Evolutionary conservation across 64 coral and sea anemone genomes (phyloP), one percentile per base, ranked within the genome.

Genomic region (Stichodactyla mertensii): DNA sequence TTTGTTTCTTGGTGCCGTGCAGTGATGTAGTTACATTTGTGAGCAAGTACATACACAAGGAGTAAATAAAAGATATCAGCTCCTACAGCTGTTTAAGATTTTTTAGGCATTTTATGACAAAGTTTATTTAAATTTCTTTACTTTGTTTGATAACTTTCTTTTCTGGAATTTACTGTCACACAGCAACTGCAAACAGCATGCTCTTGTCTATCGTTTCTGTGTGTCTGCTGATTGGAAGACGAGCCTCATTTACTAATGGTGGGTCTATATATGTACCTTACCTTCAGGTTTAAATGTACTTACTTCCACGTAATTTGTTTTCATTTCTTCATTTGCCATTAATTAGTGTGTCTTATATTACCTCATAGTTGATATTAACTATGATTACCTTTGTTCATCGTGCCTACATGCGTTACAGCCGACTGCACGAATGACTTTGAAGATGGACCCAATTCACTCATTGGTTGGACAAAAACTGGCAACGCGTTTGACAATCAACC

Each of bases 401-500:
- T 45, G 36, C 36, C 3, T 45, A 6, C 22, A 58, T 0, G 9
- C 9, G 5, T 58, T 58, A 18, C 26, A 85, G 83, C 16, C 55
- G 20, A 19, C 24, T 88, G 87, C 10, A 88, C 24, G 27, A 71
- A 71, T 52, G 87, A 88, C 23, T 88, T 88, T 24, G 87, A 88
- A 82, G 27, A 88, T 4, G 87, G 87, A 54, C 31, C 16, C 4
- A 59, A 52, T 11, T 85, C 83, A 16, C 57, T 85, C 2, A 61
- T 16, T 16, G 87, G 78, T 15, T 88, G 87, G 87, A 61, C 23
- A 20, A 80, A 67, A 31, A 82, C 87, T 20, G 87, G 87, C 2
- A 51, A 56, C 6, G 56, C 87, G 2, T 88, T 88, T 53, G 52
- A 88, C 57, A 88, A 80, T 55, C 87, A 88, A 55, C 87, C 87